Evolutionary conservation across 2,797 vertebrate genomes (phyloP).

Genomic region (Chiroxiphia lanceolata): DNA sequence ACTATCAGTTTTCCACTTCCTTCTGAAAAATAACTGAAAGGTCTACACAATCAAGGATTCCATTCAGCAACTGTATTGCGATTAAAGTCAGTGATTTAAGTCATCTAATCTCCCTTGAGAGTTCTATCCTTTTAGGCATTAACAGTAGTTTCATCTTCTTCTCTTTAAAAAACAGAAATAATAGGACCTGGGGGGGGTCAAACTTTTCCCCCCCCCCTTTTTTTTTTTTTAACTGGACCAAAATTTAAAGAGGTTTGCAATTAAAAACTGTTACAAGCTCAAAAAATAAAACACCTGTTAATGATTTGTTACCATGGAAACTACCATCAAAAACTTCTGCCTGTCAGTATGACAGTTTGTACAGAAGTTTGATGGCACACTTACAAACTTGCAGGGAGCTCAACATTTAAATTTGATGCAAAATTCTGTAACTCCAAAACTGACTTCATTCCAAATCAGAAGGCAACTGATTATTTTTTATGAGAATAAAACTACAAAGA

Average conservation of each 20-base stretch:
- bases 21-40: neutral
- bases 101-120: neutral
- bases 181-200: accelerated
- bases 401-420: neutral
- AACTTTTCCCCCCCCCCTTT: accelerated
- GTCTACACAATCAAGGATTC: neutral
- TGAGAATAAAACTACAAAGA: neutral
- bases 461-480: neutral
- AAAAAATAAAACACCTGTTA: neutral
- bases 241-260: neutral
- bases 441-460: neutral
- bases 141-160: neutral
- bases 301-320: neutral
- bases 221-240: neutral
- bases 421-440: neutral
- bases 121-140: neutral
- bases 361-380: neutral
- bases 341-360: neutral
- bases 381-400: neutral
- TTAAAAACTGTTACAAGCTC: neutral
- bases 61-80: neutral
- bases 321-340: neutral
- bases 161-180: neutral
- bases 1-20: neutral
- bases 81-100: neutral